Conservation (phyloP, 2,113 vertebrate species). For the human region DNA sequence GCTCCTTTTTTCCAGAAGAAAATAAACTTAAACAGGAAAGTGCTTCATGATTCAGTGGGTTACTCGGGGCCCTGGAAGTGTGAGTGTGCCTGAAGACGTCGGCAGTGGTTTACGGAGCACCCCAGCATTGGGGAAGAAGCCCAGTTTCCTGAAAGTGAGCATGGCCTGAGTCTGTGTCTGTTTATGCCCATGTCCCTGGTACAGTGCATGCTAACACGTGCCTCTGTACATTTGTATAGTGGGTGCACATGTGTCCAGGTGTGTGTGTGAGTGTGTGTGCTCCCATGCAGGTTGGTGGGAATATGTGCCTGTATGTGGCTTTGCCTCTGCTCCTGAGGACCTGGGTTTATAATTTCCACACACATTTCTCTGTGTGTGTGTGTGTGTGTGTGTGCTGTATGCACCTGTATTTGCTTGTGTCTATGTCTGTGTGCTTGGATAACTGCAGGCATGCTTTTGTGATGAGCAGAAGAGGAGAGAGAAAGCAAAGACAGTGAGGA, state of each 20-base stretch:
- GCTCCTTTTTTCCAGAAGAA: slow-evolving; percentile 56
- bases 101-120: neutral
- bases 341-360: neutral
- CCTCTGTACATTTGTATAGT: neutral
- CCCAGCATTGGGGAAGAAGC: neutral
- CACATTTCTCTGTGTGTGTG: neutral
- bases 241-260: neutral
- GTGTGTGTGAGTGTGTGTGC: neutral
- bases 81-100: neutral
- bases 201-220: fast-evolving
- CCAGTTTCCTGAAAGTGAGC: neutral
- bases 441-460: neutral
- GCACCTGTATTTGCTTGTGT: neutral
- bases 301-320: neutral
- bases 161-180: too few species aligned
- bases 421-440: neutral
- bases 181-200: neutral
- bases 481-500: neutral
- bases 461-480: neutral
- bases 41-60: slow-evolving; percentile 29
- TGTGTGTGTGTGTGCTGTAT: too few species aligned
- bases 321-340: neutral
- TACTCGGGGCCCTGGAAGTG: neutral
- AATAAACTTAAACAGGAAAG: slow-evolving; percentile 63
- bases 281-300: neutral